Evolutionary conservation across 2,113 vertebrate species (phyloP).

Genomic region (Rhizomys pruinosus): DNA sequence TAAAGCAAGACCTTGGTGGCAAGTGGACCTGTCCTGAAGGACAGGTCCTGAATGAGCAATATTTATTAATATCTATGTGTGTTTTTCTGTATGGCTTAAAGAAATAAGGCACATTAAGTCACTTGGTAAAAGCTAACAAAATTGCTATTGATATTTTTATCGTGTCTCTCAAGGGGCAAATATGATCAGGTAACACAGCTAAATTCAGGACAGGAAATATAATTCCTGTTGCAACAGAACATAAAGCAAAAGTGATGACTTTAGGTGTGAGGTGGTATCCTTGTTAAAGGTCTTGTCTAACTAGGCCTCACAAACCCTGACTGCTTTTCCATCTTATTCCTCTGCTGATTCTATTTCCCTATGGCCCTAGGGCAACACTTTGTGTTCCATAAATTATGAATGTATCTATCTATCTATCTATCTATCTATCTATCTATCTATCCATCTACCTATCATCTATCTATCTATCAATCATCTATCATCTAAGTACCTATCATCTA

Average conservation of each 20-base stretch:
- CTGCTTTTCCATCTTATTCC: not conserved
- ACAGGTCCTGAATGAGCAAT: too few species aligned
- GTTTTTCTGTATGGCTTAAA: not conserved
- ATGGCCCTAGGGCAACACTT: not conserved
- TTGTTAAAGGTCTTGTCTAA: not conserved
- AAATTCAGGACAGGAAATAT: not conserved
- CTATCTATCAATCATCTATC: too few species aligned
- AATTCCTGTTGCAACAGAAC: not conserved
- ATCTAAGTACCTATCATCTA: too few species aligned
- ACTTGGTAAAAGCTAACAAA: not conserved
- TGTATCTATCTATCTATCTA: too few species aligned
- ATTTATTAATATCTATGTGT: not conserved
- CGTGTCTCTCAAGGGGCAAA: not conserved
- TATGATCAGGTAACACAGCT: not conserved
- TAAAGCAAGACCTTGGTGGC: not conserved
- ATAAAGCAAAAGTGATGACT: not conserved
- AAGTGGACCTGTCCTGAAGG: not conserved
- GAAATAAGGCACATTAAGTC: not conserved
- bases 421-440: too few species aligned
- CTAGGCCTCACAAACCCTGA: not conserved
- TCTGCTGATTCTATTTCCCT: not conserved
- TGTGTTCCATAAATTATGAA: not conserved
- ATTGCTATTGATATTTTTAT: not conserved
- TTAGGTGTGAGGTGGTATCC: not conserved
- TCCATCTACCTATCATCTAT: too few species aligned